Base-by-base conservation (phyloP, 2,113 vertebrate species). In the Tyrannus savana region DNA sequence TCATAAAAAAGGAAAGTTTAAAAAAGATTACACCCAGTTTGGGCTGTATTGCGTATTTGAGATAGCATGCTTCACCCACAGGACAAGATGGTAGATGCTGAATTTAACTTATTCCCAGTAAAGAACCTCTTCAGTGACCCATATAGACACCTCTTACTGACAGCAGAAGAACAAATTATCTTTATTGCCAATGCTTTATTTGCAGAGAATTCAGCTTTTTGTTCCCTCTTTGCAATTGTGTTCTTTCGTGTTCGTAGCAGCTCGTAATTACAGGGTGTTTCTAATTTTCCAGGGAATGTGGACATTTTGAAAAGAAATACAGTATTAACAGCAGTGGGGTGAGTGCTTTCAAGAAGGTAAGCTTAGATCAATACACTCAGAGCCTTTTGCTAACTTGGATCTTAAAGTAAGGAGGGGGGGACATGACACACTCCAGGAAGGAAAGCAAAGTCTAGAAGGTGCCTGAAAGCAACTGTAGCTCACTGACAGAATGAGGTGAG, bases 1-100 rank as follows among this genome's bases (percentile, higher is more conserved):
- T 92, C 69, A 82, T 85, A 96, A 95, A 95, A 90, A 92, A 93
- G 56, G 92, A 89, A 90, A 75, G 78, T 96, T 95, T 93, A 93
- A 91, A 95, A 96, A 96, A 95, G 80, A 80, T 93, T 74, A 94
- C 78, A 96, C 90, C 87, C 74, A 47, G 82, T 91, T 96, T 94
- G 79, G 66, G 66, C 73, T 96, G 74, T 46, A 66, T 93, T 97
- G 82, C 71, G 42, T 95, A 93, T 90, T 90, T 95, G 92, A 93
- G 77, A 93, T 90, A 87, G 76, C 90, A 52, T 91, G 78, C 95
- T 91, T 95, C 87, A 92, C 94, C 96, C 96, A 94, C 94, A 95
- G 95, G 94, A 91, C 92, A 95, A 97, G 95, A 94, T 97, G 93
- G 92, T 87, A 89, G 95, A 50, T 95, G 85, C 95, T 91, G 95